Evolutionary conservation across 2,113 vertebrate genomes (phyloP).

Genomic region (Heptranchias perlo): DNA sequence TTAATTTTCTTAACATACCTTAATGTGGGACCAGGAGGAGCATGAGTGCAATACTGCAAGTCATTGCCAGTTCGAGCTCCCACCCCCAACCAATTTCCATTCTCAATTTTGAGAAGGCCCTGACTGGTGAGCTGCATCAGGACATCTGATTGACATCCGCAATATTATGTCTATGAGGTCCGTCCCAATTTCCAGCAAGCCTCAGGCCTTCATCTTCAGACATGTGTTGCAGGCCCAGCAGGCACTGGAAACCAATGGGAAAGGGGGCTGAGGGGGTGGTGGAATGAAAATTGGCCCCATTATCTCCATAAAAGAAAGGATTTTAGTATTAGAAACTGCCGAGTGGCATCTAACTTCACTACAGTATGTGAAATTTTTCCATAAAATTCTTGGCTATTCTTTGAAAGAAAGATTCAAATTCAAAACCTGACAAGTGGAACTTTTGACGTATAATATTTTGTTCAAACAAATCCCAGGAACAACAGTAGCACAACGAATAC

Average conservation of each 20-base stretch:
- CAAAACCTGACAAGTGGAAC: neutral
- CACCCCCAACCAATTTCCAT: accelerated
- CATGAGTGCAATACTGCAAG: neutral
- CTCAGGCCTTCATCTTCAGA: neutral
- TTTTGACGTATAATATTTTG: neutral
- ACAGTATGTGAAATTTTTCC: neutral
- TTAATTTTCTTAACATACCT: too few species aligned
- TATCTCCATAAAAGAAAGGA: neutral
- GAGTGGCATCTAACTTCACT: neutral
- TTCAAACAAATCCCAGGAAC: neutral
- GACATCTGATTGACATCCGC: neutral
- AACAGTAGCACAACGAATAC: neutral
- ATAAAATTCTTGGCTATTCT: neutral
- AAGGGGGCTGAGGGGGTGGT: too few species aligned
- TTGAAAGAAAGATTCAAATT: neutral
- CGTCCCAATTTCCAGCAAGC: neutral
- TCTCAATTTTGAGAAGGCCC: neutral
- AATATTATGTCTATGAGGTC: neutral
- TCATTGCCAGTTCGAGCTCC: neutral
- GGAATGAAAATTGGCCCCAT: neutral
- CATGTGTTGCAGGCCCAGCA: neutral
- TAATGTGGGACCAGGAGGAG: too few species aligned
- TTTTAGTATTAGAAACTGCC: neutral
- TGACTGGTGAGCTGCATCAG: neutral
- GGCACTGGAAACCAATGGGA: neutral